A percentile compares a stretch with the other conserved stretches of the same genome.
These are phyloP conservation scores for Lottia scabra DNA, from an alignment of 2,888 invertebrate species.

Conservation along the genomic window DNA sequence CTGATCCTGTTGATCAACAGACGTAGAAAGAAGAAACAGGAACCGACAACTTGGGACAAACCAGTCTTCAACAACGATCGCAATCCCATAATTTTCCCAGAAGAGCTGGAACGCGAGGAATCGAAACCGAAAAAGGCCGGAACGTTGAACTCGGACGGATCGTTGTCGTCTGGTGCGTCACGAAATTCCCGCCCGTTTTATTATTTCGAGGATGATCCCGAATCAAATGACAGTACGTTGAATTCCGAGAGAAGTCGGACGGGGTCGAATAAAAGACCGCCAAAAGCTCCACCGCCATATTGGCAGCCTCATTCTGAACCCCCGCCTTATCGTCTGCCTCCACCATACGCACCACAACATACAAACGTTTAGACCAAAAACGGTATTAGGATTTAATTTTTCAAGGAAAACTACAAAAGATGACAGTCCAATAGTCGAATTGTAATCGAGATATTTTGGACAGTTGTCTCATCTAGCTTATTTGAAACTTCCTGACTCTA, in stretches of 20 bases:
- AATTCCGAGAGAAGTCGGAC: conserved; percentile 11
- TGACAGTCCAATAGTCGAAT: no score
- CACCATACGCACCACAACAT: conserved; percentile 26
- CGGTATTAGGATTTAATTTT: background rate
- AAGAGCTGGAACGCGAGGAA: conserved; percentile 50
- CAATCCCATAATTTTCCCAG: conserved; percentile 54
- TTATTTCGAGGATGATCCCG: conserved; percentile 18
- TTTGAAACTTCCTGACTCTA: no score
- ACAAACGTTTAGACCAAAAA: background rate
- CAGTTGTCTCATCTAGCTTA: no score
- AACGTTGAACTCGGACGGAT: conserved; percentile 38
- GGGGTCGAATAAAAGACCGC: conserved; percentile 9
- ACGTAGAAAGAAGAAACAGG: conserved; percentile 13
- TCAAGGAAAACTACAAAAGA: background rate
- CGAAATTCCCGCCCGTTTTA: conserved; percentile 15
- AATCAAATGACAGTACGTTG: conserved; percentile 9
- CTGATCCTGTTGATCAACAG: conserved; percentile 37
- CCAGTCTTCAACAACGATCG: conserved; percentile 51
- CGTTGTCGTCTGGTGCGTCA: background rate
- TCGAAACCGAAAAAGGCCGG: conserved; percentile 44
- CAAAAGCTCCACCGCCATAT: conserved; percentile 26
- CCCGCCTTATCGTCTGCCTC: conserved; percentile 34
- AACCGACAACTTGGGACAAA: conserved; percentile 39
- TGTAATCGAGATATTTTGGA: no score
- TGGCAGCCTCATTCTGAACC: conserved; percentile 26